Conservation (phyloP, 2,888 invertebrate species). For the Orthosia incerta region DNA sequence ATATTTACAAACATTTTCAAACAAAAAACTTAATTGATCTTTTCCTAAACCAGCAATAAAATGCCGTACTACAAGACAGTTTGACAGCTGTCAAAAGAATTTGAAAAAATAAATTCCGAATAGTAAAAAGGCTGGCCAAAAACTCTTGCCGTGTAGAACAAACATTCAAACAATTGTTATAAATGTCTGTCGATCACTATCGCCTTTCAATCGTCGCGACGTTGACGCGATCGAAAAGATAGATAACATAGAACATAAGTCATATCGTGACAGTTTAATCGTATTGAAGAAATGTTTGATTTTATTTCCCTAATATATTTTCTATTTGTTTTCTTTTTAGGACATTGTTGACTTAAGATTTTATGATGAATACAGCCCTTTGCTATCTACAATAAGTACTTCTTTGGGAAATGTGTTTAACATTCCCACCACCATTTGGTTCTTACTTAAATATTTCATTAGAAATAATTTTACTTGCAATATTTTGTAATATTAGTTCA, state of each 20-base stretch:
- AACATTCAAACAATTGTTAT: conserved; percentile 25
- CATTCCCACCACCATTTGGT: no score
- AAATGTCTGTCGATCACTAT: conserved; percentile 31
- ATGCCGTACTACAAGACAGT: background rate
- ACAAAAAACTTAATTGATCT: background rate
- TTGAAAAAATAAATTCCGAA: conserved; percentile 16
- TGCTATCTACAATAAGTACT: background rate
- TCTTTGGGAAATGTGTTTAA: background rate
- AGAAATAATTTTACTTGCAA: no score
- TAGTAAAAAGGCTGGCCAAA: conserved; percentile 18
- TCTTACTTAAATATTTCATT: no score
- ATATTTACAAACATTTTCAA: background rate
- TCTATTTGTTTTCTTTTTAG: conserved; percentile 11
- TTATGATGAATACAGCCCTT: background rate
- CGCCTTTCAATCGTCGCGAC: conserved; percentile 30
- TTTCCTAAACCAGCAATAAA: background rate
- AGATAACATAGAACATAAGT: conserved; percentile 25
- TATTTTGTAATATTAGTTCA: no score
- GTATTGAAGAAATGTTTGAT: conserved; percentile 33
- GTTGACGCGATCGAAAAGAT: conserved; percentile 32
- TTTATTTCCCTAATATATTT: conserved; percentile 29
- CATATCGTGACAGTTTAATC: conserved; percentile 44
- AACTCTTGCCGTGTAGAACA: conserved; percentile 24
- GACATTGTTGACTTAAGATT: background rate
- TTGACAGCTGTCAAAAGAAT: conserved; percentile 32